A percentile compares a stretch with the other conserved stretches of the same genome.
Conservation (phyloP, 2,888 invertebrate species). For the Drosophila eohydei region DNA sequence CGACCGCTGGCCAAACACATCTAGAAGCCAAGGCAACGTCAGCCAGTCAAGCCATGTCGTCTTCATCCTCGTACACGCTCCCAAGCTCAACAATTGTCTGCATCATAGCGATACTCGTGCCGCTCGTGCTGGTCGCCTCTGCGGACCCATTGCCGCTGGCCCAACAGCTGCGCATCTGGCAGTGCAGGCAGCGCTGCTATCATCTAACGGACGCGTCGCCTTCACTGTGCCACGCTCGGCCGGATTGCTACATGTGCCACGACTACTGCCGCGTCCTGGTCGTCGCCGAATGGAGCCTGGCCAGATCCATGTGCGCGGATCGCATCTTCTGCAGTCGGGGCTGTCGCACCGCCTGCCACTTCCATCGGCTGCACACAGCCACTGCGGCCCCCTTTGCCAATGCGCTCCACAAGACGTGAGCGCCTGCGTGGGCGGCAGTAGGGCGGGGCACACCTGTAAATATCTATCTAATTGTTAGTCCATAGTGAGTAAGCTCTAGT, state of each 20-base stretch:
- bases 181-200: constrained; percentile 65
- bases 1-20: constrained; percentile 10
- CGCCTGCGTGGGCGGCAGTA: not conserved
- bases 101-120: constrained; percentile 30
- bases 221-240: constrained; percentile 52
- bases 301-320: constrained; percentile 71
- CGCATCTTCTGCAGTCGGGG: constrained; percentile 64
- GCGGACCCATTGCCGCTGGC: constrained; percentile 14
- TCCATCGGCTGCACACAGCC: constrained; percentile 42
- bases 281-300: constrained; percentile 58
- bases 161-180: constrained; percentile 44
- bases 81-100: not conserved
- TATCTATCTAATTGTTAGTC: constrained; percentile 2
- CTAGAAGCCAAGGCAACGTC: constrained; percentile 52
- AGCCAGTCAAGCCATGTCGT: constrained; percentile 20
- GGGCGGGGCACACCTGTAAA: constrained; percentile 9
- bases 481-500: constrained; percentile 11
- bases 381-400: constrained; percentile 15
- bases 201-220: constrained; percentile 33
- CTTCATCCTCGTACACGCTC: not conserved
- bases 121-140: constrained; percentile 51
- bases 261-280: constrained; percentile 71
- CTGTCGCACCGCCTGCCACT: constrained; percentile 69
- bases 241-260: constrained; percentile 76
- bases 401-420: constrained; percentile 20